Evolutionary conservation across 2,888 invertebrate genomes (phyloP), one percentile per base, ranked within the genome.

Genomic region (Isotomurus palustris): DNA sequence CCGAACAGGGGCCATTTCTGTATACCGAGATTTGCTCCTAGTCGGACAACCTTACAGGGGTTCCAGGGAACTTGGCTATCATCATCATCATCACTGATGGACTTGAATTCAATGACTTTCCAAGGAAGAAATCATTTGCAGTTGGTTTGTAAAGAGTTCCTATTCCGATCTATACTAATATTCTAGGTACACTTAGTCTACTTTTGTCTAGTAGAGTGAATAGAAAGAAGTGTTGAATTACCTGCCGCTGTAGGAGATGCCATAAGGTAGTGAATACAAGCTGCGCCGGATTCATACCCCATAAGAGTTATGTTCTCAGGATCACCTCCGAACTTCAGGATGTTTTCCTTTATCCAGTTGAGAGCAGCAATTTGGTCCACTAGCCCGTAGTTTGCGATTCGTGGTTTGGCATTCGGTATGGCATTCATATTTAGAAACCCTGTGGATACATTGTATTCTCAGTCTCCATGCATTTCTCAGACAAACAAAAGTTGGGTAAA

Each of bases 301-400:
- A 94, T 87, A 53, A 99, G 79, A 0, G 96, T 96, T 53, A 99
- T 91, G 73, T 89, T 87, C 49, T 84, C 84, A 21, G 92, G 87
- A 79, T 97, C 95, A 2, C 97, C 97, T 55, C 94, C 94, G 76
- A 99, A 97, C 62, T 88, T 82, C 6, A 84, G 90, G 58, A 97
- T 91, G 77, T 96, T 95, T 75, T 93, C 91, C 74, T 93, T 91
- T 60, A 99, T 87, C 96, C 96, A 97, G 73, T 94, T 93, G 44
- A 99, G 80, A 0, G 96, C 96, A 1, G 94, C 95, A 74, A 94
- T 90, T 78, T 94, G 92, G 79, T 96, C 97, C 88, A 95, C 91
- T 66, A 97, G 82, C 1, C 96, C 97, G 76, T 94, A 95, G 82
- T 99, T 99, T 35, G 91, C 91, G 22, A 91, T 89, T 54, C 91